Evolutionary conservation across 2,113 vertebrate genomes (phyloP).

Genomic region (Sprattus sprattus): DNA sequence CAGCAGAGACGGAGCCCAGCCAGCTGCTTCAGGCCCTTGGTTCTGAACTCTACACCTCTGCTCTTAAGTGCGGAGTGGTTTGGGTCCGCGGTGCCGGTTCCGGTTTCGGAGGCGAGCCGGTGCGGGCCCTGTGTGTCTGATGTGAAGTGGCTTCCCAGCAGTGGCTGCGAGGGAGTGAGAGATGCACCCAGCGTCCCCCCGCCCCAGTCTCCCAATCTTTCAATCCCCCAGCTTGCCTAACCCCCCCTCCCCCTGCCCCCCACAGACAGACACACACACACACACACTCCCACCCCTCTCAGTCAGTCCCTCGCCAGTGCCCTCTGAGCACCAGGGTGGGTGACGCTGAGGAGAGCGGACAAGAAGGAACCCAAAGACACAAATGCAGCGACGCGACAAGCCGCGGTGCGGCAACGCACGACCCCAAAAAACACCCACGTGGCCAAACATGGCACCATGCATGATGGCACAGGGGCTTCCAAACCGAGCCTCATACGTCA

Average conservation of each 20-base stretch:
- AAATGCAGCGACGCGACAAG: conserved; percentile 37
- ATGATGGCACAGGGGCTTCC: background rate
- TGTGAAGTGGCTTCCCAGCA: conserved; percentile 49
- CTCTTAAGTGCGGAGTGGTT: too few relatives aligned
- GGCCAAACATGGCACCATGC: background rate
- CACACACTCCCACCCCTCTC: background rate
- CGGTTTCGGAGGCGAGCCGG: background rate
- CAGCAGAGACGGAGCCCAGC: background rate
- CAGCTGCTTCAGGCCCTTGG: background rate
- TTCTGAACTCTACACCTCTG: background rate
- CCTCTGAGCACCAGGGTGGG: conserved; percentile 49
- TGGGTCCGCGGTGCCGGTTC: conserved; percentile 40
- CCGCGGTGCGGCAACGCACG: background rate
- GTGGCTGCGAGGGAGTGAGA: background rate
- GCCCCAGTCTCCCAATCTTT: background rate
- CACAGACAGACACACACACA: background rate
- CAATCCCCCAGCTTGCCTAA: conserved; percentile 2
- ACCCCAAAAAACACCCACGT: background rate
- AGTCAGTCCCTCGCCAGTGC: conserved; percentile 28
- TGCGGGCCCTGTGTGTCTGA: conserved; percentile 54
- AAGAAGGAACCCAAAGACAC: conserved; percentile 64
- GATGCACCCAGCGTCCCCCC: conserved; percentile 42
- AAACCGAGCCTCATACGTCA: background rate
- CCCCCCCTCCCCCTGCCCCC: background rate
- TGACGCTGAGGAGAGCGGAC: conserved; percentile 68